Evolutionary conservation across 2,888 invertebrate species (phyloP), one percentile per base, ranked within the genome.

Genomic region (Punctoribates punctum): DNA sequence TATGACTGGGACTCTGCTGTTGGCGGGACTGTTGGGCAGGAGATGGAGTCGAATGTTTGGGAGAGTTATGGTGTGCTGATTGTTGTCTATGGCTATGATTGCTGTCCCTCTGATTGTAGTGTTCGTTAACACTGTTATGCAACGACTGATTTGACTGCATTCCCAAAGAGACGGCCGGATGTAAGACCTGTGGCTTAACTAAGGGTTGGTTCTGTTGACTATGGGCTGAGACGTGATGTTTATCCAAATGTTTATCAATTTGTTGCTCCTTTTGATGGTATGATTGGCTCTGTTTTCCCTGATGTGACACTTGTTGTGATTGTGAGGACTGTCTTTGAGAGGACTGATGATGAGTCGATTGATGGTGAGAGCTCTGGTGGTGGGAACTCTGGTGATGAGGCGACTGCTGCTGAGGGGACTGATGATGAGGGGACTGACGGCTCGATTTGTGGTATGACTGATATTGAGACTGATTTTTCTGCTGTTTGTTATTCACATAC

Each of bases 211-310:
- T 34, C 34, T 34, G 34, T 34, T 34, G 34, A 34, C n/a, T n/a
- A 17, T 54, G 54, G 4, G 54, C 3, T 54, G 54, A 54, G 54
- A n/a, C 72, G 72, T 46, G 27, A 75, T 46, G 48, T 57, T 25
- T 57, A 13, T 57, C 27, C n/a, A 25, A 48, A 13, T 48, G 57
- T 54, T 54, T 20, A 4, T 54, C 29, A 23, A 25, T 13, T 25
- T 51, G 27, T 73, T 38, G 73, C n/a, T 70, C 42, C 54, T n/a
- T 48, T 25, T 70, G 70, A 70, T 42, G 62, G 13, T 75, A 70
- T 23, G 57, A 25, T 25, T 72, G 72, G 25, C 20, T 46, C 38
- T 75, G 46, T 75, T 65, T 42, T 70, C 2, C 1, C 23, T 8
- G 65, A 25, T 34, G 62, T 72, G 23, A 25, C 46, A 29, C 57